phyloP scores from a whole-genome alignment of 2,888 invertebrate species.

The Syrista parreyssii region DNA sequence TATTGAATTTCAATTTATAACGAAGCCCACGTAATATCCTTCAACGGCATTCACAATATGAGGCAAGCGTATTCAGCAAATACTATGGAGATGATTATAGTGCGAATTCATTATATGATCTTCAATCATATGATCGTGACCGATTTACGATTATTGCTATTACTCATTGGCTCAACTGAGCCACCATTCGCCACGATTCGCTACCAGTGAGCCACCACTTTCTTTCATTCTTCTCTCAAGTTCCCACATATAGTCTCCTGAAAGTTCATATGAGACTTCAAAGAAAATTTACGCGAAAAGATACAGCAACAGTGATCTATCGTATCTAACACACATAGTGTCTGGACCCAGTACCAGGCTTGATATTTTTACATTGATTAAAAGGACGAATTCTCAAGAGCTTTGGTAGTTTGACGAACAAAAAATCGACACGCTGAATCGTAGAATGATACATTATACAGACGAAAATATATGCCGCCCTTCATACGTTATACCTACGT shows the following conservation, averaged over 20 bases:
- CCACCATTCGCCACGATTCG: not conserved
- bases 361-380: not conserved
- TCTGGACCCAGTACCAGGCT: too few species aligned
- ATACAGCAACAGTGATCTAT: not conserved
- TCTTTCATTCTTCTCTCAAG: not conserved
- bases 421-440: not conserved
- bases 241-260: not conserved
- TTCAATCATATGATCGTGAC: not conserved
- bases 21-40: not conserved
- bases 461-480: not conserved
- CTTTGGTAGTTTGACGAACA: not conserved
- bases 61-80: too few species aligned
- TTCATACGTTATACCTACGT: not conserved
- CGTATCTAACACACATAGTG: not conserved
- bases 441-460: not conserved
- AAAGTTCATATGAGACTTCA: not conserved
- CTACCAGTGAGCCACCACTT: not conserved
- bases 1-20: not conserved
- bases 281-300: not conserved
- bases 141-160: not conserved
- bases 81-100: too few species aligned
- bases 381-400: not conserved
- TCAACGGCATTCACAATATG: not conserved
- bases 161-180: not conserved
- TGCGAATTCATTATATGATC: not conserved